A percentile compares a stretch with the other conserved stretches of the same genome.
These are phyloP conservation scores for Ophion ventricosus DNA, from an alignment of 2,888 invertebrate genomes.

Conservation along the genomic window DNA sequence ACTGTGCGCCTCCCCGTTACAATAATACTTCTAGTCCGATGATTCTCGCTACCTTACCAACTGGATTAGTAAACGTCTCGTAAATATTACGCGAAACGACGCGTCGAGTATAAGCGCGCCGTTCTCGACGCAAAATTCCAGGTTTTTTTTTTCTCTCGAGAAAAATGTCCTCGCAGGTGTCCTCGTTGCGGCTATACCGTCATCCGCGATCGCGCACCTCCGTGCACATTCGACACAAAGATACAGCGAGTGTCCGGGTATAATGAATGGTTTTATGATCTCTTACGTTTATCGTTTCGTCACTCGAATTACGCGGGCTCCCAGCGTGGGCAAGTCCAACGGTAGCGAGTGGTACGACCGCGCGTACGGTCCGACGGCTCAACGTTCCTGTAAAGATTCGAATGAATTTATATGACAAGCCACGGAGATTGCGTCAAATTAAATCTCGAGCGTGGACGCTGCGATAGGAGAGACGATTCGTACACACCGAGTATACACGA, in stretches of 20 bases:
- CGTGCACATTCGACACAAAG: no score
- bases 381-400: constrained; percentile 41
- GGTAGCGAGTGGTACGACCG: constrained; percentile 45
- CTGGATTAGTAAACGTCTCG: no score
- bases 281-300: no score
- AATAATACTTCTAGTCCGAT: constrained; percentile 47
- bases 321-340: neutral
- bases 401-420: constrained; percentile 55
- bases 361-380: constrained; percentile 40
- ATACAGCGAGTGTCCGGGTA: no score
- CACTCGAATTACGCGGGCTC: neutral
- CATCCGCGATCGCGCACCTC: no score
- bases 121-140: no score
- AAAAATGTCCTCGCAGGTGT: no score
- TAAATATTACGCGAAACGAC: no score
- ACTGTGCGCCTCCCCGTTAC: constrained; percentile 48
- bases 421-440: constrained; percentile 53
- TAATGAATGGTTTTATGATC: no score
- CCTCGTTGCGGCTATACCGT: no score
- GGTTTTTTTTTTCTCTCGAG: no score
- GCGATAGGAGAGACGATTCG: constrained; percentile 4
- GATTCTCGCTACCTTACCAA: constrained; percentile 9
- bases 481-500: constrained; percentile 21
- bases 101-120: no score
- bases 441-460: constrained; percentile 29